These are phyloP conservation scores for Ornithorhynchus anatinus DNA, from an alignment of 2,113 vertebrate genomes.

Conservation along the genomic window DNA sequence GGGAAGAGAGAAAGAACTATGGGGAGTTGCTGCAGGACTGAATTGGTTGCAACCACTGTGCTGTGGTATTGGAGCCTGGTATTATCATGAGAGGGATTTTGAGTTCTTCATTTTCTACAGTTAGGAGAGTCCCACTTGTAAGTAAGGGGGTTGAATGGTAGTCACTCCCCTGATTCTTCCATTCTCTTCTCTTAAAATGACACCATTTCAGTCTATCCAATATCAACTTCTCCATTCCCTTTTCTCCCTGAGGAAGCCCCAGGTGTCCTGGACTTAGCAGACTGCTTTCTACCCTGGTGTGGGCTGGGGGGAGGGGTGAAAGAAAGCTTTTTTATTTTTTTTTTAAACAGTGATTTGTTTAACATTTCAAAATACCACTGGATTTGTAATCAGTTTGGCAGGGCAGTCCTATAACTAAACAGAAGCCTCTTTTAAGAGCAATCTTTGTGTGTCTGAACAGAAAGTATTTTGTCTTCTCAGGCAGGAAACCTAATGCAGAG, in stretches of 20 bases:
- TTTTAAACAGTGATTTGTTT: conserved; percentile 47
- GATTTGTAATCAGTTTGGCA: conserved; percentile 62
- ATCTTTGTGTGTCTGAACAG: conserved; percentile 64
- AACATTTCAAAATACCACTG: conserved; percentile 53
- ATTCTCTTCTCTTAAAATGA: neutral
- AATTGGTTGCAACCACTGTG: no score
- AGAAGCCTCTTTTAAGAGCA: conserved; percentile 57
- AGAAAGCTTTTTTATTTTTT: conserved; percentile 35
- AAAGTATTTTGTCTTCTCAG: conserved; percentile 67
- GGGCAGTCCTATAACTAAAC: conserved; percentile 35
- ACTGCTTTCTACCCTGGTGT: conserved; percentile 11
- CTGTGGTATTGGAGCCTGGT: no score
- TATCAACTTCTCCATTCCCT: neutral
- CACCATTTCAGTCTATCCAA: neutral
- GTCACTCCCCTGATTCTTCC: neutral
- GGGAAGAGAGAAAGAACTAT: no score
- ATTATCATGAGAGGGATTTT: no score
- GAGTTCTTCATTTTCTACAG: no score
- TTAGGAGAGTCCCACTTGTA: no score
- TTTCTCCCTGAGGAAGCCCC: neutral
- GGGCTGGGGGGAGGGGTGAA: neutral
- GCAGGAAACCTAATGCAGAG: conserved; percentile 58
- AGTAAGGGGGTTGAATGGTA: no score
- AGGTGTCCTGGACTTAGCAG: neutral
- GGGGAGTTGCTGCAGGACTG: no score